A percentile compares a stretch with the other conserved stretches of the same genome.
Conservation (phyloP, 2,113 vertebrate species). For the Origma solitaria region DNA sequence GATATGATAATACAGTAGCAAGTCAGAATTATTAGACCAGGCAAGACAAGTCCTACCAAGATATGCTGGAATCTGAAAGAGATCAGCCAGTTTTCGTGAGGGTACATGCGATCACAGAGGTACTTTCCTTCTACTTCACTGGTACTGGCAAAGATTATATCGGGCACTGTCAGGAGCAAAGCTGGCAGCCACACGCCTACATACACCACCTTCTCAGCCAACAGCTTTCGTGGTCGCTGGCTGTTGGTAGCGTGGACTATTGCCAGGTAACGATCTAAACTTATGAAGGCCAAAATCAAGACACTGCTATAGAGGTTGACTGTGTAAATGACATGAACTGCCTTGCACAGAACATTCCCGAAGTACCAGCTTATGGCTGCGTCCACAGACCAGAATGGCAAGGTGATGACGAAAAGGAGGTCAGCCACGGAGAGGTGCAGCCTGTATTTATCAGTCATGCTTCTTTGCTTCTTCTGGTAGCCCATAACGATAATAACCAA, state of each 20-base stretch:
- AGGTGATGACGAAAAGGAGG: conserved; percentile 90
- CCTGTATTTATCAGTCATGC: conserved; percentile 97
- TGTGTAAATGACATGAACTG: conserved; percentile 92
- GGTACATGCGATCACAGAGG: conserved; percentile 87
- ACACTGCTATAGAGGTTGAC: conserved; percentile 97
- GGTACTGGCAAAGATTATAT: conserved; percentile 84
- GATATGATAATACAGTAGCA: conserved; percentile 97
- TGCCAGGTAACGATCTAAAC: conserved; percentile 91
- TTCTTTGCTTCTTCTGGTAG: conserved; percentile 91
- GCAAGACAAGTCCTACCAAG: conserved; percentile 89
- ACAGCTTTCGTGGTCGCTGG: conserved; percentile 81
- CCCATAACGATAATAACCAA: conserved; percentile 95
- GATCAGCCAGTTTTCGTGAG: conserved; percentile 75
- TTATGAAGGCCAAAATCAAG: conserved; percentile 96
- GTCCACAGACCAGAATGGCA: conserved; percentile 97
- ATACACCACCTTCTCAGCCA: conserved; percentile 89
- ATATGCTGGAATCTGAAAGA: conserved; percentile 92
- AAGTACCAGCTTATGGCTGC: conserved; percentile 88
- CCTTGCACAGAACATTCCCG: conserved; percentile 84
- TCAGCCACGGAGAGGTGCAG: conserved; percentile 95
- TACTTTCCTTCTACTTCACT: conserved; percentile 49
- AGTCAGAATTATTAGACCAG: conserved; percentile 89
- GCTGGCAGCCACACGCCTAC: conserved; percentile 93
- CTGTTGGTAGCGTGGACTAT: conserved; percentile 94
- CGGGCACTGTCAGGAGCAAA: conserved; percentile 85